Percentiles rank a stretch among this genome's conserved stretches.
Evolutionary conservation across 2,113 vertebrate genomes (phyloP).

Genomic region (Canis aureus): DNA sequence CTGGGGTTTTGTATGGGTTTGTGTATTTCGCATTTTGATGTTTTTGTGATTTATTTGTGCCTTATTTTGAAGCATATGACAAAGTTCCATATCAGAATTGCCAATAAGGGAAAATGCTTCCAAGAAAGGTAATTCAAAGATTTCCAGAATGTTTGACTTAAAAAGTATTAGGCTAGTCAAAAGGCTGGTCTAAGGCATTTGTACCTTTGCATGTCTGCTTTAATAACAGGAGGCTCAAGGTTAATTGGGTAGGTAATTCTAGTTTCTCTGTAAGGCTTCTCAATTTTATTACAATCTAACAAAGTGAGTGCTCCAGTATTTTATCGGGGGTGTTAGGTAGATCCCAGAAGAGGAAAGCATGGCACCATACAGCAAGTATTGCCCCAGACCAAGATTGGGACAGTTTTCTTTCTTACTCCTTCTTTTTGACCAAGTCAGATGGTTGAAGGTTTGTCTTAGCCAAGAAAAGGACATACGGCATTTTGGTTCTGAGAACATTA

Average conservation of each 20-base stretch:
- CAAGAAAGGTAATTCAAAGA: not conserved
- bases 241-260: constrained; percentile 22
- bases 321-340: not conserved
- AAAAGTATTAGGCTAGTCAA: not conserved
- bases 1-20: not conserved
- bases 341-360: not conserved
- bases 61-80: not conserved
- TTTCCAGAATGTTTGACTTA: not conserved
- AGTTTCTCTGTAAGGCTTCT: constrained; percentile 24
- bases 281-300: not conserved
- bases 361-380: not conserved
- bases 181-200: constrained; percentile 4
- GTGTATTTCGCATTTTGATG: not conserved
- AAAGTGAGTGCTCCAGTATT: not conserved
- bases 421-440: not conserved
- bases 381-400: not conserved
- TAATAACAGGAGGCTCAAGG: not conserved
- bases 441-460: not conserved
- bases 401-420: not conserved
- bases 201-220: not conserved
- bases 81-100: not conserved
- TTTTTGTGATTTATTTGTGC: not conserved
- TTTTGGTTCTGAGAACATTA: not conserved
- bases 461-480: not conserved
- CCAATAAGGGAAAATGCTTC: not conserved